These are phyloP conservation scores for Euclidia mi DNA, from an alignment of 2,888 invertebrate species.

Conservation along the genomic window DNA sequence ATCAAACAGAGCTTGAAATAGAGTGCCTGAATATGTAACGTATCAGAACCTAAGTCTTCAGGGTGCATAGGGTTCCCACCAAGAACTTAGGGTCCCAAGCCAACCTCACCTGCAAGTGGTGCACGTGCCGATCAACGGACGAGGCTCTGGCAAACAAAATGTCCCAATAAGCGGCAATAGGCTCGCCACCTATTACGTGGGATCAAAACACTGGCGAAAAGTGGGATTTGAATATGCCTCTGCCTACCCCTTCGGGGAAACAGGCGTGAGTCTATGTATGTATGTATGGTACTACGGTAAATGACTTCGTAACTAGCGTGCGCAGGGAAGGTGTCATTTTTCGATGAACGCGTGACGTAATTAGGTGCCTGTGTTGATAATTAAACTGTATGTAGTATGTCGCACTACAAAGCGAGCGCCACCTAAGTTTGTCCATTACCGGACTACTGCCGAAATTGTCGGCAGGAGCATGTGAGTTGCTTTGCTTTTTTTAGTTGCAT, in stretches of 20 bases:
- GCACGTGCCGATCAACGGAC: too few species aligned
- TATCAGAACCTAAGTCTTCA: conserved; percentile 24
- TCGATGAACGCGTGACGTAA: conserved; percentile 38
- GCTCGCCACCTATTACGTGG: too few species aligned
- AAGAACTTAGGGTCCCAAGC: too few species aligned
- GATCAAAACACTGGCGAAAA: not conserved
- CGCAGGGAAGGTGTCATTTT: conserved; percentile 55
- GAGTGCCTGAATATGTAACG: conserved; percentile 47
- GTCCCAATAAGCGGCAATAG: too few species aligned
- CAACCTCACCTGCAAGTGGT: too few species aligned
- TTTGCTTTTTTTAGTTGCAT: too few species aligned
- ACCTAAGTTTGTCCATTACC: conserved; percentile 74
- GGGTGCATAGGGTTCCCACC: too few species aligned
- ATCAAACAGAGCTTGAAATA: conserved; percentile 66
- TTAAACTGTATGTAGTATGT: conserved; percentile 74
- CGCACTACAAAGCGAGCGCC: conserved; percentile 67
- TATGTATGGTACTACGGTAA: conserved; percentile 2
- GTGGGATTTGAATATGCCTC: too few species aligned
- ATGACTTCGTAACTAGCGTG: conserved; percentile 32
- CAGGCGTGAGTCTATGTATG: not conserved
- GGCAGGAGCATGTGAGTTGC: not conserved
- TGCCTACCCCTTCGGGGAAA: too few species aligned
- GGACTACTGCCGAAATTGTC: conserved; percentile 52
- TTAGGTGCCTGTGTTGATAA: conserved; percentile 64
- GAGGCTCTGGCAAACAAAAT: too few species aligned